These are phyloP conservation scores for Amblyraja radiata DNA, from an alignment of 2,797 vertebrate species.

Conservation along the genomic window DNA sequence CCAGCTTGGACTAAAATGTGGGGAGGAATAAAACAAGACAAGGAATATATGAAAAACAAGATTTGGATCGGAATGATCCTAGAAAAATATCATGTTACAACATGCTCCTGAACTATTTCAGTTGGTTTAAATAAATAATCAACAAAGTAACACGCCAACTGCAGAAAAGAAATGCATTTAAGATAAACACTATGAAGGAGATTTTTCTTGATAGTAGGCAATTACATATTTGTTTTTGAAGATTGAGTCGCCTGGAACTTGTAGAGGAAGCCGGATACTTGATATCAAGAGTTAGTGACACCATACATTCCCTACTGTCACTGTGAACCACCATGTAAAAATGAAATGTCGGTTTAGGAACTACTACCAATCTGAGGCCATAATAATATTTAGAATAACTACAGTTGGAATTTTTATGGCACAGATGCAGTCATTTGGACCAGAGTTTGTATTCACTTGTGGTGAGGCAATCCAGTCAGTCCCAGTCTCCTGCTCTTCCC, in stretches of 20 bases:
- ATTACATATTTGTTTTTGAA: neutral
- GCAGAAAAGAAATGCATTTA: neutral
- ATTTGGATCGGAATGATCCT: neutral
- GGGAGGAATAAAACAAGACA: conserved; percentile 18
- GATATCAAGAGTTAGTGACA: neutral
- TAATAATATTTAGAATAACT: neutral
- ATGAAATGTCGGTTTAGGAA: neutral
- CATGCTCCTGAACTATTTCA: neutral
- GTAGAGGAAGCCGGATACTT: neutral
- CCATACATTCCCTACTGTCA: neutral
- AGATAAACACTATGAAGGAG: neutral
- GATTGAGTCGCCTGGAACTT: neutral
- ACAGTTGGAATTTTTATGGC: no score
- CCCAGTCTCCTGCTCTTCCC: no score
- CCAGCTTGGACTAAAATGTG: conserved; percentile 68
- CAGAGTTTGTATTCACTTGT: no score
- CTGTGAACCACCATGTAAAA: neutral
- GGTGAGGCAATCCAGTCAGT: no score
- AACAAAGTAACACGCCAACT: neutral
- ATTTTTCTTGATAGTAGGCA: neutral
- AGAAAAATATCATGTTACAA: neutral
- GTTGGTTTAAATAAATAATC: neutral
- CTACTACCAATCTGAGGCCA: neutral
- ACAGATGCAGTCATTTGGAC: no score
- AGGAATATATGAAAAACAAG: neutral